Conservation (phyloP, 2,888 invertebrate genomes). For the Archaeoteleia sp. region DNA sequence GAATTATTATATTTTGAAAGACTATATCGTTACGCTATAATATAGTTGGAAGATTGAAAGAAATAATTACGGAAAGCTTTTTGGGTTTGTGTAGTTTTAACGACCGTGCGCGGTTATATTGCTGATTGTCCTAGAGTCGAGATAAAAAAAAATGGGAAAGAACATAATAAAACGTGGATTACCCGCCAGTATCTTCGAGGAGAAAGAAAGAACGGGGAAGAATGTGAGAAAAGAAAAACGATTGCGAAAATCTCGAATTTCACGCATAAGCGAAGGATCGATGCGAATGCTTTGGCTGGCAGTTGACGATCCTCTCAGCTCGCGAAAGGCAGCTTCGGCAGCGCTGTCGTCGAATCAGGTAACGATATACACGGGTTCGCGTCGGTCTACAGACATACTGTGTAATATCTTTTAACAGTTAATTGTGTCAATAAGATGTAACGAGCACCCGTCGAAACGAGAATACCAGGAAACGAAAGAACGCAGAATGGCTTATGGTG, state of each 20-base stretch:
- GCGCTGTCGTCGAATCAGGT: slow-evolving; percentile 23
- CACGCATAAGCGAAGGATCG: slow-evolving; percentile 26
- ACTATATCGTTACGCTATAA: too few species aligned
- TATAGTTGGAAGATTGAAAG: too few species aligned
- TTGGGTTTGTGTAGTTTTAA: too few species aligned
- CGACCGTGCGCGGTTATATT: not conserved
- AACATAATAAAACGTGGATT: slow-evolving; percentile 29
- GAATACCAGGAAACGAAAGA: slow-evolving; percentile 7
- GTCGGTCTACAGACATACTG: slow-evolving; percentile 49
- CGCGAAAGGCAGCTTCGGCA: slow-evolving; percentile 17
- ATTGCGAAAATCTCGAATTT: slow-evolving; percentile 36
- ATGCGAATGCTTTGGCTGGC: slow-evolving; percentile 34
- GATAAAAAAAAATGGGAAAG: slow-evolving; percentile 12
- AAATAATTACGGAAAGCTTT: too few species aligned
- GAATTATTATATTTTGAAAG: too few species aligned
- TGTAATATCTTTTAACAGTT: slow-evolving; percentile 50
- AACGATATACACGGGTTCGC: slow-evolving; percentile 50
- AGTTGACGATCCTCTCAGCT: slow-evolving; percentile 38
- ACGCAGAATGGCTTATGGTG: too few species aligned
- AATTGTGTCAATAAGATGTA: slow-evolving; percentile 45
- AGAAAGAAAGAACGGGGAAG: slow-evolving; percentile 64
- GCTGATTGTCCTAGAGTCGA: not conserved
- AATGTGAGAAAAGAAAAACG: slow-evolving; percentile 39
- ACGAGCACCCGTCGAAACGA: slow-evolving; percentile 41
- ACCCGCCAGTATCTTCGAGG: slow-evolving; percentile 69